These are phyloP conservation scores for Sinodicranocentrus sp. DNA, from an alignment of 2,888 invertebrate species.

Conservation along the genomic window DNA sequence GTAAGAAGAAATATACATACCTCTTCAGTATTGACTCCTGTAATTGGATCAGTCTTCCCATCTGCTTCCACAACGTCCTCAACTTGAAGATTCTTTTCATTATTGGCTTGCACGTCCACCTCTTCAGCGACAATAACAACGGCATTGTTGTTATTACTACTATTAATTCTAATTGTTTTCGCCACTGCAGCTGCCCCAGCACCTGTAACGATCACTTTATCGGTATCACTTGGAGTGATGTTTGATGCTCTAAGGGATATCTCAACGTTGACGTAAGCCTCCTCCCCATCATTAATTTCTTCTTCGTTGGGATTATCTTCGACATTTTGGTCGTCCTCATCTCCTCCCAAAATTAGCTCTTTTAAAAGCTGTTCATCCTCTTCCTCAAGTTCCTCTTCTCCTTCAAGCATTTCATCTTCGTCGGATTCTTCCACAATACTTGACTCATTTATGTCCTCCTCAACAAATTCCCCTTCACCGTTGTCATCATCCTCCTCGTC, in stretches of 20 bases:
- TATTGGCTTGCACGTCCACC: constrained; percentile 17
- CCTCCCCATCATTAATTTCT: constrained; percentile 30
- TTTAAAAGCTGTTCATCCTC: too few relatives aligned
- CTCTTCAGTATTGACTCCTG: constrained; percentile 7
- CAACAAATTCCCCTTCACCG: constrained; percentile 68
- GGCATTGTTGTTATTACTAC: neutral
- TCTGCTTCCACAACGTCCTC: neutral
- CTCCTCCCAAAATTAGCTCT: constrained; percentile 72
- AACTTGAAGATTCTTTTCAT: constrained; percentile 13
- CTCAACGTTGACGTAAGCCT: constrained; percentile 51
- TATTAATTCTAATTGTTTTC: constrained; percentile 29
- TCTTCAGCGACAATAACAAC: constrained; percentile 56
- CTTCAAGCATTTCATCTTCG: constrained; percentile 78
- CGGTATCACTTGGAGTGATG: constrained; percentile 61
- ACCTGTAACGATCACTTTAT: constrained; percentile 55
- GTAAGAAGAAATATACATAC: neutral
- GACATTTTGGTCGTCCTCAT: constrained; percentile 55
- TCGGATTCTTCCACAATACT: constrained; percentile 71
- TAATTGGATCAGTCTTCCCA: constrained; percentile 17
- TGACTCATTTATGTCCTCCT: constrained; percentile 70
- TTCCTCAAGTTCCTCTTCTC: constrained; percentile 77
- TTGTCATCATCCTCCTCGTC: constrained; percentile 63
- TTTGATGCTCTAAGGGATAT: constrained; percentile 28
- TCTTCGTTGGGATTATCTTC: constrained; percentile 62
- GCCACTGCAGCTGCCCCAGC: constrained; percentile 20